Evolutionary conservation across 2,797 vertebrate species (phyloP).

Genomic region (Tenualosa thibaudeaui): DNA sequence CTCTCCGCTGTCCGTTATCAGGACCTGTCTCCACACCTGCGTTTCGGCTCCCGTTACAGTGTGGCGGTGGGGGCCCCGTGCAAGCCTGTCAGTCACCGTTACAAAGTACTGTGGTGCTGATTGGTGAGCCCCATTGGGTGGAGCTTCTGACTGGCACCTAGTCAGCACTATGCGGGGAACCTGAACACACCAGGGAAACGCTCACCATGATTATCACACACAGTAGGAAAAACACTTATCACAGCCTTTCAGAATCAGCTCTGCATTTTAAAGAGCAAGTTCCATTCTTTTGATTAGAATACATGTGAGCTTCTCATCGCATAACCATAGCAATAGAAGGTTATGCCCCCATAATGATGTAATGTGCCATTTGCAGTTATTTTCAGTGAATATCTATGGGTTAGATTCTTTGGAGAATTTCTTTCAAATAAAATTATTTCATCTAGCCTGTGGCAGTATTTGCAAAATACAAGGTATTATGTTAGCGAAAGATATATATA

Average conservation of each 20-base stretch:
- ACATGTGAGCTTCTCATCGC: neutral
- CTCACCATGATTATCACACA: conserved; percentile 2
- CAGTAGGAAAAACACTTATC: neutral
- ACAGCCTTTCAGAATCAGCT: neutral
- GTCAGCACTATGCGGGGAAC: conserved; percentile 84
- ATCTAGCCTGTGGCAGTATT: neutral
- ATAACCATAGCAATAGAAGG: neutral
- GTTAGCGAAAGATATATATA: neutral
- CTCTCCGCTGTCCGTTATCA: conserved; percentile 3
- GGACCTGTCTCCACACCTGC: conserved; percentile 36
- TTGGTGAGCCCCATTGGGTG: conserved; percentile 63
- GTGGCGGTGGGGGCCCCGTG: conserved; percentile 49
- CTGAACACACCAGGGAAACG: conserved; percentile 38
- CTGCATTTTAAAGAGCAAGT: neutral
- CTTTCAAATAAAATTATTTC: neutral
- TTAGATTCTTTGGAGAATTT: neutral
- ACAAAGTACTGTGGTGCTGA: conserved; percentile 28
- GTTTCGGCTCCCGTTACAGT: conserved; percentile 43
- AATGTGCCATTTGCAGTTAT: neutral
- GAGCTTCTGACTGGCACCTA: conserved; percentile 70
- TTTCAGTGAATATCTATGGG: neutral
- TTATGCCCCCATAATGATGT: neutral
- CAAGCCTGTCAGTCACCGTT: conserved; percentile 15
- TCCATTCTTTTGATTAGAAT: neutral
- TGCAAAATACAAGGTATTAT: neutral